Conservation (phyloP, 2,888 invertebrate genomes). For the Panorpa germanica region DNA sequence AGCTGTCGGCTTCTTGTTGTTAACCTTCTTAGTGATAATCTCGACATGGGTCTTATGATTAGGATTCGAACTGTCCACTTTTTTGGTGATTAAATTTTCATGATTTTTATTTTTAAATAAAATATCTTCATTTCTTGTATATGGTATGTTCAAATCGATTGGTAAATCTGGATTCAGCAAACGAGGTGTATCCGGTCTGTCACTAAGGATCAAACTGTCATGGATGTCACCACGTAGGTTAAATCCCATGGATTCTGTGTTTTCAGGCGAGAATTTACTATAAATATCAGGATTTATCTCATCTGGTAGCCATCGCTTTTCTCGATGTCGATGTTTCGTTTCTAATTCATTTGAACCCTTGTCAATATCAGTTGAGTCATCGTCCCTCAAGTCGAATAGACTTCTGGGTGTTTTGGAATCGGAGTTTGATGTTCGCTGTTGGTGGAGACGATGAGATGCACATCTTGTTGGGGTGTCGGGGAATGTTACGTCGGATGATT, state of each 20-base stretch:
- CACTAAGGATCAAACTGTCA: too few relatives aligned
- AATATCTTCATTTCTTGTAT: constrained; percentile 38
- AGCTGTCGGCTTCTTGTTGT: constrained; percentile 40
- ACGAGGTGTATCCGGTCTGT: constrained; percentile 30
- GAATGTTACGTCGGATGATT: constrained; percentile 52
- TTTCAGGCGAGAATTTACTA: too few relatives aligned
- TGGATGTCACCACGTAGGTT: too few relatives aligned
- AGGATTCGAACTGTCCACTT: constrained; percentile 27
- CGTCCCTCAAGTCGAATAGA: too few relatives aligned
- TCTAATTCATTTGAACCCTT: constrained; percentile 15
- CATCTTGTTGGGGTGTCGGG: constrained; percentile 26
- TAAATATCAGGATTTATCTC: constrained; percentile 36
- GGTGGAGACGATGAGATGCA: constrained; percentile 40
- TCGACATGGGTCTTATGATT: constrained; percentile 48
- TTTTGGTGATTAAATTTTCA: constrained; percentile 23
- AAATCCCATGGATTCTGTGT: too few relatives aligned
- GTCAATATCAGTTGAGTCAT: constrained; percentile 14
- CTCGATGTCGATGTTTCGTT: constrained; percentile 14
- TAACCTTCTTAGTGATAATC: constrained; percentile 43
- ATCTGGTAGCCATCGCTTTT: constrained; percentile 49
- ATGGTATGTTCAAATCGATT: constrained; percentile 42
- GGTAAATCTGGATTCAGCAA: constrained; percentile 43
- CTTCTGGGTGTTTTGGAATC: too few relatives aligned
- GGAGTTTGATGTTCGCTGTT: constrained; percentile 24
- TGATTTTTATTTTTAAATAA: constrained; percentile 18